A percentile compares a stretch with the other conserved stretches of the same genome.
Evolutionary conservation across 2,888 invertebrate species (phyloP).

Genomic region (Xanthorhoe designata): DNA sequence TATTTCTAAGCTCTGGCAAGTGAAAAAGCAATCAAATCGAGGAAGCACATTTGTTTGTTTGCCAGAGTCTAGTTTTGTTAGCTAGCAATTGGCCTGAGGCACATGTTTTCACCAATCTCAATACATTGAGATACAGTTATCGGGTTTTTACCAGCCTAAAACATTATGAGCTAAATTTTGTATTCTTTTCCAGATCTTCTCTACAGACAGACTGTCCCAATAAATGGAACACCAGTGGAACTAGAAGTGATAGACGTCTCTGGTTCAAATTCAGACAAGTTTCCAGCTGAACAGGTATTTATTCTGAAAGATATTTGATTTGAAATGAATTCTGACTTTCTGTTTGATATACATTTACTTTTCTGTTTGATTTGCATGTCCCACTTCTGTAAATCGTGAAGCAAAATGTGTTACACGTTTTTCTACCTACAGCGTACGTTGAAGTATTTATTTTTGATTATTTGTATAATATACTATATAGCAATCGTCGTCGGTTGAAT

Average conservation of each 20-base stretch:
- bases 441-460: slow-evolving; percentile 22
- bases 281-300: slow-evolving; percentile 85
- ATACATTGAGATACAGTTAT: not conserved
- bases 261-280: slow-evolving; percentile 88
- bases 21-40: slow-evolving; percentile 6
- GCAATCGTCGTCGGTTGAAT: slow-evolving; percentile 12
- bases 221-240: slow-evolving; percentile 90
- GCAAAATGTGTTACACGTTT: slow-evolving; percentile 29
- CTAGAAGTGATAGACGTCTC: slow-evolving; percentile 93
- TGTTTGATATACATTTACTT: slow-evolving; percentile 17
- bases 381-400: slow-evolving; percentile 23
- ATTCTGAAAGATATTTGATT: slow-evolving; percentile 17
- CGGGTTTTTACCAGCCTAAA: not conserved
- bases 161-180: slow-evolving; percentile 6
- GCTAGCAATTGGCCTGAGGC: not conserved
- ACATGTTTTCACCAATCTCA: not conserved
- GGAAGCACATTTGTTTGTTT: not conserved
- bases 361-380: slow-evolving; percentile 18
- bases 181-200: slow-evolving; percentile 86
- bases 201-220: slow-evolving; percentile 90
- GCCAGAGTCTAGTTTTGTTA: slow-evolving; percentile 7
- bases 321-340: slow-evolving; percentile 8
- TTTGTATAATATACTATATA: slow-evolving; percentile 9
- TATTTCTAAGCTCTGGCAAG: slow-evolving; percentile 6
- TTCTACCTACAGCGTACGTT: slow-evolving; percentile 25